Base-by-base conservation (phyloP, 2,888 invertebrate species). In the Luffia ferchaultella region DNA sequence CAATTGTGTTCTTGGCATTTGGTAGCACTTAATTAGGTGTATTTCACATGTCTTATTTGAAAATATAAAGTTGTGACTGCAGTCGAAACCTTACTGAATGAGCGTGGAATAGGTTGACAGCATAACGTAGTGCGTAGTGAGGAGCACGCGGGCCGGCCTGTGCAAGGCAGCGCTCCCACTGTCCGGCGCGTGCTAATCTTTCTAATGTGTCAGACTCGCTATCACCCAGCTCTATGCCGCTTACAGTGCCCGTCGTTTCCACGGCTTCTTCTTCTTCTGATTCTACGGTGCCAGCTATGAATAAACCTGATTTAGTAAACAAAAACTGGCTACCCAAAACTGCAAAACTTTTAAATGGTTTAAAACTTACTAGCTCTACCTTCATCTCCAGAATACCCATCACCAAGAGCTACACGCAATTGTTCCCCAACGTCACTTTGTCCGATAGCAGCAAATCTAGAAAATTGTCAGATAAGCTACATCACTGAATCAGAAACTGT, bases 361-460 rank as follows among this genome's bases (percentile, higher is more conserved):
- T 3, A 20, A 44, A 20, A 20, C 20, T 53, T 58, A 73, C 76
- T 75, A 51, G 62, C 57, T 1, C 55, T 60, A 15, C 73, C 76
- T 1, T 77, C 74, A 1, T 75, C 73, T 1, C 53, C 64, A 1
- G 55, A 50, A 30, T 65, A 65, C 2, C 73, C 78, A 19, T 78
- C 83, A 2, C 63, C 60, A 1, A 83, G 67, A 1, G 82, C 82
- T 0, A 68, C 69, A 47, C 75, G 67, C 1, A 83, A 65, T 54
- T 82, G 82, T 52, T 82, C 80, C 0, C 83, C 82, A 12, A 83
- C 82, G 2, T 79, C 82, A 30, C 64, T 70, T 60, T 83, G 82
- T 16, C 79, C 83, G 5, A 83, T 82, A 1, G 76, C 77, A n/a
- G 73, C 65, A 58, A 83, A 80, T 50, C 83, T 83, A 42, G 17